These are phyloP conservation scores for Cirrhinus mrigala DNA, from an alignment of 2,797 vertebrate species.

Conservation along the genomic window DNA sequence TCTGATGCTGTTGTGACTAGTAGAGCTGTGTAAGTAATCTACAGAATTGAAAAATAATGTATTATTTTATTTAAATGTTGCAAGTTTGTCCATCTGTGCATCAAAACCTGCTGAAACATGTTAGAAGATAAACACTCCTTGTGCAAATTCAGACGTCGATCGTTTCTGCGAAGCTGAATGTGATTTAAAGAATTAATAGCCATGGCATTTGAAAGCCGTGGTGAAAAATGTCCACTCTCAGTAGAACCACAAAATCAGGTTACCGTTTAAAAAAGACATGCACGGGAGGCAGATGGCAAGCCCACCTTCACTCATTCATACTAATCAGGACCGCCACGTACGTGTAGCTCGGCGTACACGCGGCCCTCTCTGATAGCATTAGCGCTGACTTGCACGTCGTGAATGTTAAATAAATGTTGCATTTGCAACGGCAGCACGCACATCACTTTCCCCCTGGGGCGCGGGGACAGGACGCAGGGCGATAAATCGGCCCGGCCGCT, in stretches of 20 bases:
- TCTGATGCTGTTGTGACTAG: background rate
- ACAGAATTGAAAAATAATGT: background rate
- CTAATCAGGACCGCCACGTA: slow-evolving; percentile 34
- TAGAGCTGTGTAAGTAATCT: background rate
- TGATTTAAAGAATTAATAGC: slow-evolving; percentile 46
- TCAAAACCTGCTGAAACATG: slow-evolving; percentile 18
- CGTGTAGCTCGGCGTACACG: slow-evolving; percentile 17
- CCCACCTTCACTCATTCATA: slow-evolving; percentile 44
- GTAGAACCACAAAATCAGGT: slow-evolving; percentile 42
- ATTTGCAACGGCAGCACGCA: slow-evolving; percentile 66
- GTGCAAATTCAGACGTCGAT: background rate
- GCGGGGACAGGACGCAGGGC: slow-evolving; percentile 28
- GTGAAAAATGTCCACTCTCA: slow-evolving; percentile 20
- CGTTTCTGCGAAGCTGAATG: slow-evolving; percentile 17
- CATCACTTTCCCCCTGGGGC: slow-evolving; percentile 36
- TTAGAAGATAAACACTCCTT: background rate
- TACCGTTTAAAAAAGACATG: slow-evolving; percentile 35
- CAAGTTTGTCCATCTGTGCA: background rate
- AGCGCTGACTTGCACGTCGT: slow-evolving; percentile 29
- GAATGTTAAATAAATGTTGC: slow-evolving; percentile 70
- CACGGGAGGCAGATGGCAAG: slow-evolving; percentile 49
- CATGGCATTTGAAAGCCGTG: slow-evolving; percentile 39
- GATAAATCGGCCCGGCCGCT: slow-evolving; percentile 45
- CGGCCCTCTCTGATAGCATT: slow-evolving; percentile 49
- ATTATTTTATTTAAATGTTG: background rate